Conservation (phyloP, 2,113 vertebrate species). For the Clarias magur region DNA sequence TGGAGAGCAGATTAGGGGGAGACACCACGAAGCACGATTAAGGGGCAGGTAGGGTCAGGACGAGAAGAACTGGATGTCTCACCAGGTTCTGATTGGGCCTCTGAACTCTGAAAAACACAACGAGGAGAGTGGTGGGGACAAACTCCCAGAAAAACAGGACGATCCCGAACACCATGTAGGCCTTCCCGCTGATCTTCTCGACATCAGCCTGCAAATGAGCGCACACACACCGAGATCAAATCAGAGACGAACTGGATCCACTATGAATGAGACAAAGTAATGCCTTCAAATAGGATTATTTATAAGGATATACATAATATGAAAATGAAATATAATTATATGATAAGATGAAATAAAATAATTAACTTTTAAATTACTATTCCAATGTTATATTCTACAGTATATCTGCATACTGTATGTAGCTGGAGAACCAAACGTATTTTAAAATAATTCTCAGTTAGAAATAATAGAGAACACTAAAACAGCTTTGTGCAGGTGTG, state of each 20-base stretch:
- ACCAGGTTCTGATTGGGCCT: slow-evolving; percentile 90
- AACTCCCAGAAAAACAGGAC: slow-evolving; percentile 96
- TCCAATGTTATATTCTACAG: no score
- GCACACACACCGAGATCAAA: background rate
- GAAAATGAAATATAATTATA: no score
- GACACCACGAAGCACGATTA: slow-evolving; percentile 23
- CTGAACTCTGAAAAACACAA: slow-evolving; percentile 93
- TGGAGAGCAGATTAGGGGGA: slow-evolving; percentile 4
- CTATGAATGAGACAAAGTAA: background rate
- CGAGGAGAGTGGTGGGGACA: slow-evolving; percentile 86
- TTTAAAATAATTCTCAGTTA: no score
- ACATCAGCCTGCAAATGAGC: slow-evolving; percentile 72
- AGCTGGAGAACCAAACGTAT: no score
- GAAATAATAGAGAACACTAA: no score
- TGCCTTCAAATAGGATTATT: background rate
- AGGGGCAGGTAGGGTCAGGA: background rate
- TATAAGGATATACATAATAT: no score
- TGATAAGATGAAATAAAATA: no score
- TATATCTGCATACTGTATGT: no score
- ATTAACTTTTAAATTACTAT: no score
- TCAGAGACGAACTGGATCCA: background rate
- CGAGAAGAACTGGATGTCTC: slow-evolving; percentile 53
- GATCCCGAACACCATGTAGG: slow-evolving; percentile 88
- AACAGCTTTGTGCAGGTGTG: no score
- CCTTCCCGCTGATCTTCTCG: slow-evolving; percentile 79